These are phyloP conservation scores for Geococcyx californianus DNA, from an alignment of 2,113 vertebrate genomes.

Conservation along the genomic window DNA sequence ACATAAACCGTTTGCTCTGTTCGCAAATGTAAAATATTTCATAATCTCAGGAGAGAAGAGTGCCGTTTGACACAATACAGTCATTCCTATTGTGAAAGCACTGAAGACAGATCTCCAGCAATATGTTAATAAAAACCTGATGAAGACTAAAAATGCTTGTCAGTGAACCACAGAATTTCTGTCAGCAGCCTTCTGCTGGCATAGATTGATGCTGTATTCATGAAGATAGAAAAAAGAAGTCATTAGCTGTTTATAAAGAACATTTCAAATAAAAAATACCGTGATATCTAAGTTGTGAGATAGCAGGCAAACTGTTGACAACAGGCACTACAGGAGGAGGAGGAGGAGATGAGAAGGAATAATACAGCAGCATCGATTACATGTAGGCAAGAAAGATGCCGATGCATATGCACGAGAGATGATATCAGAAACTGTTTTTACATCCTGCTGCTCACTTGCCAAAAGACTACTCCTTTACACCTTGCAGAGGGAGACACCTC, in stretches of 20 bases:
- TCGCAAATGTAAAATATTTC: background rate
- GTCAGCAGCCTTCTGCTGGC: background rate
- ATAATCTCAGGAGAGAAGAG: background rate
- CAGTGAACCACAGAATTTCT: background rate
- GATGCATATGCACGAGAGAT: background rate
- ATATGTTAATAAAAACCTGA: constrained; percentile 11
- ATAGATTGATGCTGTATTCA: background rate
- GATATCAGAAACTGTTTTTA: background rate
- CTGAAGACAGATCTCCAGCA: background rate
- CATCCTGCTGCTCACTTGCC: background rate
- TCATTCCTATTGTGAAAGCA: constrained; percentile 17
- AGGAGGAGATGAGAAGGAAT: background rate
- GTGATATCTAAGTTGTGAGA: background rate
- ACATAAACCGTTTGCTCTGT: background rate
- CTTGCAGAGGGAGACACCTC: background rate
- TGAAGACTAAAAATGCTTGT: constrained; percentile 17
- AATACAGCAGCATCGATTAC: background rate
- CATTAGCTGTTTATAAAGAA: background rate
- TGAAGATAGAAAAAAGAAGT: background rate
- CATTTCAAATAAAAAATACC: background rate
- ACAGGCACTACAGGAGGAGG: background rate
- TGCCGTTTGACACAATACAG: background rate
- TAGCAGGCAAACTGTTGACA: background rate
- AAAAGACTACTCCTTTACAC: background rate
- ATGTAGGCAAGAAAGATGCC: background rate